Conservation (phyloP, 2,888 invertebrate species). For the Linnaemya vulpina region DNA sequence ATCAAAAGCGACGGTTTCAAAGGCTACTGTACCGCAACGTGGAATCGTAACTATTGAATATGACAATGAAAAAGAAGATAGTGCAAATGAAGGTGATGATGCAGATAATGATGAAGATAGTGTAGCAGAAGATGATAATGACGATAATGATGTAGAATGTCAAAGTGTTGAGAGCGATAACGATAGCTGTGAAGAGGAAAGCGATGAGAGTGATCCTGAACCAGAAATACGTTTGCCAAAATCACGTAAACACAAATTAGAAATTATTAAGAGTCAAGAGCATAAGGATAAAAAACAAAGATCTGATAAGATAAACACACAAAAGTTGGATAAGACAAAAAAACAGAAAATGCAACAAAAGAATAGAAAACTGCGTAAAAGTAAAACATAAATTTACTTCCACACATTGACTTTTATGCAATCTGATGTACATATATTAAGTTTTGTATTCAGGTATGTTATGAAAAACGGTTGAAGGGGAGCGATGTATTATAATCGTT, state of each 20-base stretch:
- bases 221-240: slow-evolving; percentile 66
- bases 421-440: too few relatives aligned
- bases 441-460: too few relatives aligned
- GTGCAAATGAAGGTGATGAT: slow-evolving; percentile 35
- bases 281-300: slow-evolving; percentile 58
- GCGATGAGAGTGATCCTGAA: slow-evolving; percentile 42
- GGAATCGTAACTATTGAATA: slow-evolving; percentile 80
- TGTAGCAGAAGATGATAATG: slow-evolving; percentile 43
- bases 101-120: slow-evolving; percentile 58
- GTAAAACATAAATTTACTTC: slow-evolving; percentile 37
- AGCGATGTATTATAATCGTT: too few relatives aligned
- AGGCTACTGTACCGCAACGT: slow-evolving; percentile 63
- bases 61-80: slow-evolving; percentile 71
- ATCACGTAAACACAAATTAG: slow-evolving; percentile 66
- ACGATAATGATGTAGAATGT: slow-evolving; percentile 9
- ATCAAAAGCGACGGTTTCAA: slow-evolving; percentile 45
- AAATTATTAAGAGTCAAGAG: slow-evolving; percentile 50
- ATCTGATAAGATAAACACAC: slow-evolving; percentile 8
- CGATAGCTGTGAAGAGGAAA: slow-evolving; percentile 45
- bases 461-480: too few relatives aligned
- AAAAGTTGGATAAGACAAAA: slow-evolving; percentile 11
- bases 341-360: slow-evolving; percentile 28
- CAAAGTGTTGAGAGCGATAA: slow-evolving; percentile 24
- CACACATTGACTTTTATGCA: too few relatives aligned
- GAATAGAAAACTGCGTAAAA: slow-evolving; percentile 44